Evolutionary conservation across 2,113 vertebrate genomes (phyloP), one percentile per base, ranked within the genome.

Genomic region (Tautogolabrus adspersus): DNA sequence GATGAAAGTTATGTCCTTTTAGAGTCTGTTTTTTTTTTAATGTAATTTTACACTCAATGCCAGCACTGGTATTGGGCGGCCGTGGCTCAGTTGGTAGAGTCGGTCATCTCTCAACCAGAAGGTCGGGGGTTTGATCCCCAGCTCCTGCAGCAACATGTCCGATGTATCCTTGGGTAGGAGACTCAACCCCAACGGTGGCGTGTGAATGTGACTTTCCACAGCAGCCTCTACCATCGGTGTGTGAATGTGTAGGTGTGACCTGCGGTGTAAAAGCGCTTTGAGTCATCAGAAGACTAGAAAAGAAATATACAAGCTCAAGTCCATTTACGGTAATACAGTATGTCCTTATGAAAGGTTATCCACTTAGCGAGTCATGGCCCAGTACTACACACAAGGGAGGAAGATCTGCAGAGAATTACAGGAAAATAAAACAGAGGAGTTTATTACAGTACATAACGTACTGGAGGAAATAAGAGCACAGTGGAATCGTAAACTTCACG

Each of bases 331-430:
- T 54, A 65, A 34, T 56, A 77, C 37, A 40, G 37, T 37, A 21
- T 81, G 77, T 66, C 56, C 58, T 74, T 21, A 11, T 77, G 21
- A 72, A 75, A 84, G 42, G 66, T 86, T 70, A 46, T 69, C 47
- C 38, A 72, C 75, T 89, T 59, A 64, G 47, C 69, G 40, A 79
- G 52, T 59, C 58, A 74, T 56, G 5, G 37, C 62, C 40, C 10
- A 37, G 1, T 30, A 67, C 23, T 37, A 34, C 7, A 56, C 72
- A 79, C 6, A 55, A 5, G 63, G 52, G 83, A 81, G 15, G 15
- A 30, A 23, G 3, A 58, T 47, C 12, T 66, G 10, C 22, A 15
- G 58, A 22, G 18, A 51, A 44, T 30, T 55, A 72, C 26, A 47
- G 66, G 37, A 55, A 82, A 34, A 67, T 55, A 52, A 47, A 75